A percentile compares a stretch with the other conserved stretches of the same genome.
phyloP scores from a whole-genome alignment of 2,888 invertebrate species.

The Patella caerulea region DNA sequence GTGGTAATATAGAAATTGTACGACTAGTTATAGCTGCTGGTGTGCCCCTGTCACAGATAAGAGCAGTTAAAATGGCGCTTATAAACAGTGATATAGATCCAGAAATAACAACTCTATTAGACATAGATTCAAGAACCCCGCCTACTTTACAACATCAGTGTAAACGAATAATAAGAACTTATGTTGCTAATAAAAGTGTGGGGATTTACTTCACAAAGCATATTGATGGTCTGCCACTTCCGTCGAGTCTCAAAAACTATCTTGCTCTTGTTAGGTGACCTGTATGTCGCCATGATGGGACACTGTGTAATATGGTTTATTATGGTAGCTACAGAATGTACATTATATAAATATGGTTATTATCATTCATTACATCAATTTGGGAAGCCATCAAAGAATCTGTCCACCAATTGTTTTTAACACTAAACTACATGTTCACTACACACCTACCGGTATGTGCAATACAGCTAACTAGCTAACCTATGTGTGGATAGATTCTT shows the following conservation, averaged over 20 bases:
- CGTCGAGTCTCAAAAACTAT: conserved; percentile 55
- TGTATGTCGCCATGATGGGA: not conserved
- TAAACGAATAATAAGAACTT: conserved; percentile 48
- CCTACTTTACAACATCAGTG: conserved; percentile 56
- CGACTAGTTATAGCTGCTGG: conserved; percentile 56
- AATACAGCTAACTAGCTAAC: too few relatives aligned
- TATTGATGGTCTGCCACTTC: conserved; percentile 53
- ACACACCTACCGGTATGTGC: too few relatives aligned
- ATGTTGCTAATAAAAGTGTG: conserved; percentile 45
- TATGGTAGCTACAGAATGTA: too few relatives aligned
- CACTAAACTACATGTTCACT: too few relatives aligned
- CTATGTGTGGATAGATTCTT: too few relatives aligned
- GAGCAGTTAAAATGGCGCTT: conserved; percentile 54
- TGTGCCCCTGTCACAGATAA: conserved; percentile 52
- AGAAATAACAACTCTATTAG: conserved; percentile 49
- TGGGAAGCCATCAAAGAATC: too few relatives aligned
- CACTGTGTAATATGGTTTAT: not conserved
- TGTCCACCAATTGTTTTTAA: too few relatives aligned
- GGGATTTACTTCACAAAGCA: conserved; percentile 56
- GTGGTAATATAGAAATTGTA: conserved; percentile 57
- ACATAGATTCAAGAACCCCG: conserved; percentile 51
- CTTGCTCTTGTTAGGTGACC: conserved; percentile 44
- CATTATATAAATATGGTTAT: too few relatives aligned
- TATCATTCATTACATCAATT: too few relatives aligned
- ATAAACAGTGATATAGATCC: conserved; percentile 49